A percentile compares a stretch with the other conserved stretches of the same genome.
Conservation (phyloP, 2,888 invertebrate genomes). For the Achlya flavicornis region DNA sequence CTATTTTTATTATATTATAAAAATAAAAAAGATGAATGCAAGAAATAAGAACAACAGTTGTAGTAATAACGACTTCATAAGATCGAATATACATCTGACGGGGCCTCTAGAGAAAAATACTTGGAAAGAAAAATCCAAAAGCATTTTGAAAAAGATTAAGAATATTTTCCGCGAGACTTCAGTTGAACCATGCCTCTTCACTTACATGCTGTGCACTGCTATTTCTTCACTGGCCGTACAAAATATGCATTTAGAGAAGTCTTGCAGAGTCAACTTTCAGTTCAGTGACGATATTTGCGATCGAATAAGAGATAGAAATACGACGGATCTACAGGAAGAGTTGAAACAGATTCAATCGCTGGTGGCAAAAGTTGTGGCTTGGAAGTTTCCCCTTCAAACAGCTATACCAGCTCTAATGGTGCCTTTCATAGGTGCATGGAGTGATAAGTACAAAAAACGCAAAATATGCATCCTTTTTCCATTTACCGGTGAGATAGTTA, state of each 20-base stretch:
- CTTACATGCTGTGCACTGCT: slow-evolving; percentile 86
- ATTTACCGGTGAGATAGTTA: slow-evolving; percentile 81
- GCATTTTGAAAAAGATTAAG: slow-evolving; percentile 64
- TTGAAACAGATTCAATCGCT: slow-evolving; percentile 73
- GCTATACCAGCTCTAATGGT: slow-evolving; percentile 83
- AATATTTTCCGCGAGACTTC: slow-evolving; percentile 74
- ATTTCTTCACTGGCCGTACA: slow-evolving; percentile 85
- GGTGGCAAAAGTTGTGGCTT: slow-evolving; percentile 81
- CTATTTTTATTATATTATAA: slow-evolving; percentile 34
- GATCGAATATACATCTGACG: slow-evolving; percentile 68
- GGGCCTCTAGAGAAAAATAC: slow-evolving; percentile 47
- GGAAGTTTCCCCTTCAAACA: slow-evolving; percentile 85
- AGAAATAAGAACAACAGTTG: slow-evolving; percentile 49
- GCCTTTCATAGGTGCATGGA: slow-evolving; percentile 85
- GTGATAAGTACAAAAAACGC: slow-evolving; percentile 83
- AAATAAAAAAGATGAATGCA: slow-evolving; percentile 57
- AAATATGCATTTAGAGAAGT: slow-evolving; percentile 84
- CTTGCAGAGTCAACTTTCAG: slow-evolving; percentile 81
- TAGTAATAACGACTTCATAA: slow-evolving; percentile 62
- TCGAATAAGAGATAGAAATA: slow-evolving; percentile 69
- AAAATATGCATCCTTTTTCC: slow-evolving; percentile 85
- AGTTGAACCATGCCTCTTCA: slow-evolving; percentile 87
- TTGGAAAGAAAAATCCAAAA: slow-evolving; percentile 67
- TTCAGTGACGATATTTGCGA: slow-evolving; percentile 82
- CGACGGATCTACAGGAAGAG: slow-evolving; percentile 69